A percentile compares a stretch with the other conserved stretches of the same genome.
These are phyloP conservation scores for Phyllostomus discolor DNA, from an alignment of 2,113 vertebrate species.

Conservation along the genomic window DNA sequence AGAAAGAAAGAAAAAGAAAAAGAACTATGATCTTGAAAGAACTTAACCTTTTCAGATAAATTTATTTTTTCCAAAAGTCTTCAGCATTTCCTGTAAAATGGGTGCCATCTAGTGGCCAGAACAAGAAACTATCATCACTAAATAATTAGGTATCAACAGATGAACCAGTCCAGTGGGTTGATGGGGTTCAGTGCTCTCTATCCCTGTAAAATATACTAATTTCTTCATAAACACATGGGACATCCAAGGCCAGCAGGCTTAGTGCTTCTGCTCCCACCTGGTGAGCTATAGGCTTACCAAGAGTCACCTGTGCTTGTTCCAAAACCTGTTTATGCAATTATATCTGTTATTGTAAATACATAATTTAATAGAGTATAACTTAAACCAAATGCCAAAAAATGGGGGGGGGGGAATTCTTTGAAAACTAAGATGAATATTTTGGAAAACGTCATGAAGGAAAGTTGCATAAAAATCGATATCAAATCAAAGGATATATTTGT, in stretches of 20 bases:
- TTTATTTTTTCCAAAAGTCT: slow-evolving; percentile 11
- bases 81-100: slow-evolving; percentile 39
- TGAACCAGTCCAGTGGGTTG: neutral
- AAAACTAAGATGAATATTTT: neutral
- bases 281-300: neutral
- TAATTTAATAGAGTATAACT: neutral
- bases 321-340: neutral
- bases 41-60: slow-evolving; percentile 12
- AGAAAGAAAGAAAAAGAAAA: neutral
- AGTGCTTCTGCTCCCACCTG: neutral
- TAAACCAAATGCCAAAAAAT: neutral
- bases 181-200: neutral
- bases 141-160: neutral
- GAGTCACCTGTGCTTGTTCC: neutral
- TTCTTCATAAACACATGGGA: neutral
- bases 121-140: slow-evolving; percentile 11
- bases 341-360: neutral
- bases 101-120: slow-evolving; percentile 67
- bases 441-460: neutral
- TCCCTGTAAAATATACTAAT: neutral
- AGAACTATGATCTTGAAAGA: slow-evolving; percentile 1
- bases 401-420: neutral
- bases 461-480: neutral
- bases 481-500: neutral
- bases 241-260: neutral